phyloP scores from a whole-genome alignment of 2,888 invertebrate genomes.

The Stenoptilia bipunctidactyla region DNA sequence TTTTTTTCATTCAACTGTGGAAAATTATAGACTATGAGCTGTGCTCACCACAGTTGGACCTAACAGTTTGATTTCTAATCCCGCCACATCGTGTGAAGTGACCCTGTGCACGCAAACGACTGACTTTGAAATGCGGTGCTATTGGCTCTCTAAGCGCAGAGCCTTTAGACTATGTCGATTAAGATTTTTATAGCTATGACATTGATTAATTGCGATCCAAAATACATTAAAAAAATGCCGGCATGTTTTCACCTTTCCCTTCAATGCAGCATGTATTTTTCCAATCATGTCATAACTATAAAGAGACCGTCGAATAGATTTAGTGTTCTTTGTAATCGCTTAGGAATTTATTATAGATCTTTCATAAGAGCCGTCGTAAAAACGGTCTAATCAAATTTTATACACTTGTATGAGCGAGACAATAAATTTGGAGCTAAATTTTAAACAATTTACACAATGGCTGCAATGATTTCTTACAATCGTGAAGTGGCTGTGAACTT shows the following conservation, averaged over 20 bases:
- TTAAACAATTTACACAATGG: constrained; percentile 12
- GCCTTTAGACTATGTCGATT: constrained; percentile 6
- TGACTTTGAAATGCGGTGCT: constrained; percentile 12
- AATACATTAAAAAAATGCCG: too few relatives aligned
- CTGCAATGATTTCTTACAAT: neutral
- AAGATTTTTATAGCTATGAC: constrained; percentile 3
- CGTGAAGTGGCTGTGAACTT: constrained; percentile 62
- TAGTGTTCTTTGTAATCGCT: constrained; percentile 20
- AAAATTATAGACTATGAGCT: constrained; percentile 50
- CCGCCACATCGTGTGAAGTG: constrained; percentile 45
- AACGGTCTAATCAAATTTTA: constrained; percentile 24
- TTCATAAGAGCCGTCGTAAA: constrained; percentile 10
- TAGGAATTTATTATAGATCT: constrained; percentile 25
- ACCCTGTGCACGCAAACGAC: constrained; percentile 25
- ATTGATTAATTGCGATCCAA: neutral
- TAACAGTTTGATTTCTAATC: constrained; percentile 61
- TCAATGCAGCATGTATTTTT: neutral
- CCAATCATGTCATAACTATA: neutral
- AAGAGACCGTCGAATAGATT: constrained; percentile 12
- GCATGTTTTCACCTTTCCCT: neutral
- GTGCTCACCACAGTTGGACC: constrained; percentile 56
- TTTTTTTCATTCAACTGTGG: constrained; percentile 39
- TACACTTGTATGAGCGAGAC: constrained; percentile 63
- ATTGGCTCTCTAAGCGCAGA: constrained; percentile 4
- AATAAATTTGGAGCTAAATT: constrained; percentile 52